Evolutionary conservation across 2,888 invertebrate species (phyloP).

Genomic region (Torymus texanus): DNA sequence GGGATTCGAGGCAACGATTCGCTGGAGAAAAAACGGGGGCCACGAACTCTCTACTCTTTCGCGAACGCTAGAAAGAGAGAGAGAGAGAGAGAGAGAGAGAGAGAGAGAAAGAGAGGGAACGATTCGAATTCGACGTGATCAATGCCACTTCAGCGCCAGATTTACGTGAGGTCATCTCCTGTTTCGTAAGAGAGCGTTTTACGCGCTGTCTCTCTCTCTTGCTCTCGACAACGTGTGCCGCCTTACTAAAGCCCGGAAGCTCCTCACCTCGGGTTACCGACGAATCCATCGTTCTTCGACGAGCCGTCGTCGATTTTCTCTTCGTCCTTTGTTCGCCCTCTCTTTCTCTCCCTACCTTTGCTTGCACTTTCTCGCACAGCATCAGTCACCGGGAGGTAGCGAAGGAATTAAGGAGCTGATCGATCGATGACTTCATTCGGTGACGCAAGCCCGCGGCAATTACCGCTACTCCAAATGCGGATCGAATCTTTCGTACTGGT

Average conservation of each 20-base stretch:
- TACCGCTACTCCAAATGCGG: no score
- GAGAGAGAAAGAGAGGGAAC: constrained; percentile 6
- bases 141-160: constrained; percentile 19
- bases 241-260: constrained; percentile 4
- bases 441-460: no score
- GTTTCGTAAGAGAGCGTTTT: constrained; percentile 34
- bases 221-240: constrained; percentile 22
- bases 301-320: no score
- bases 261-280: background rate
- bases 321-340: no score
- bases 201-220: background rate
- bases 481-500: no score
- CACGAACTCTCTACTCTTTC: background rate
- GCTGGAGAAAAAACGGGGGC: background rate
- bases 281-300: no score
- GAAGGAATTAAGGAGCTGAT: no score
- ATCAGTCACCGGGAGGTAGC: no score
- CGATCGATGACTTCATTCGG: no score
- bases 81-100: constrained; percentile 10
- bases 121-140: constrained; percentile 25
- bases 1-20: constrained; percentile 22
- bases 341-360: no score
- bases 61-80: background rate
- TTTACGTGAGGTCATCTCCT: constrained; percentile 48
- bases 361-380: no score